phyloP scores from a whole-genome alignment of 2,888 invertebrate species.

The Torymus texanus region DNA sequence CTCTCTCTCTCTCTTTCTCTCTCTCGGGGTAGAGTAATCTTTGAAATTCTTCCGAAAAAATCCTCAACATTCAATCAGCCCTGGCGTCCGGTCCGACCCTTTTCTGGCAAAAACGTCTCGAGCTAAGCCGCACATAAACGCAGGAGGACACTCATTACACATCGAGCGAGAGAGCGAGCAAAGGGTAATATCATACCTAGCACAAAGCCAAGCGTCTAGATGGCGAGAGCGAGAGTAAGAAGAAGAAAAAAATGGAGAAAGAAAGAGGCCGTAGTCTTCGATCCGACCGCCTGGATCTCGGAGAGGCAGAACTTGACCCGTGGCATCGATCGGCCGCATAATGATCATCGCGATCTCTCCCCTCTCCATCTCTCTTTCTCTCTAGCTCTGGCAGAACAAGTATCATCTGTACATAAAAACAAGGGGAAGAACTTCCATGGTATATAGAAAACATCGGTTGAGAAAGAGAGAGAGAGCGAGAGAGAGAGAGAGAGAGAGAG shows the following conservation, averaged over 20 bases:
- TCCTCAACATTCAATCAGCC: constrained; percentile 39
- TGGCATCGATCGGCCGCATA: constrained; percentile 48
- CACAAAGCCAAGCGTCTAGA: not conserved
- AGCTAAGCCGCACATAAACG: constrained; percentile 21
- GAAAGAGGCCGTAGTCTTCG: constrained; percentile 18
- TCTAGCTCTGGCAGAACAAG: constrained; percentile 37
- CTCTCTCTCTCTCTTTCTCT: not conserved
- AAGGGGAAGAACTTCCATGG: not conserved
- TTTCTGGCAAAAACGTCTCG: not conserved
- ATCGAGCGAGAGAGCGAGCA: not conserved
- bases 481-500: constrained; percentile 1
- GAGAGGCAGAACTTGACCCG: constrained; percentile 28
- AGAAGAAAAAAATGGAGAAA: not conserved
- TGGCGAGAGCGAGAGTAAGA: not conserved
- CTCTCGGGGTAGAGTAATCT: constrained; percentile 16
- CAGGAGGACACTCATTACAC: constrained; percentile 49
- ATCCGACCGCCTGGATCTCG: constrained; percentile 36
- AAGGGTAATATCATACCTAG: constrained; percentile 45
- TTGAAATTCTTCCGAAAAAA: constrained; percentile 33
- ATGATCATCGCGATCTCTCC: constrained; percentile 58
- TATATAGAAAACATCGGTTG: constrained; percentile 4
- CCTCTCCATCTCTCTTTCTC: too few species aligned
- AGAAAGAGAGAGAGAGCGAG: not conserved
- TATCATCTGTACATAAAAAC: constrained; percentile 50
- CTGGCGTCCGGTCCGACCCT: not conserved